Evolutionary conservation across 2,797 vertebrate genomes (phyloP).

Genomic region (Threskiornis aethiopicus): DNA sequence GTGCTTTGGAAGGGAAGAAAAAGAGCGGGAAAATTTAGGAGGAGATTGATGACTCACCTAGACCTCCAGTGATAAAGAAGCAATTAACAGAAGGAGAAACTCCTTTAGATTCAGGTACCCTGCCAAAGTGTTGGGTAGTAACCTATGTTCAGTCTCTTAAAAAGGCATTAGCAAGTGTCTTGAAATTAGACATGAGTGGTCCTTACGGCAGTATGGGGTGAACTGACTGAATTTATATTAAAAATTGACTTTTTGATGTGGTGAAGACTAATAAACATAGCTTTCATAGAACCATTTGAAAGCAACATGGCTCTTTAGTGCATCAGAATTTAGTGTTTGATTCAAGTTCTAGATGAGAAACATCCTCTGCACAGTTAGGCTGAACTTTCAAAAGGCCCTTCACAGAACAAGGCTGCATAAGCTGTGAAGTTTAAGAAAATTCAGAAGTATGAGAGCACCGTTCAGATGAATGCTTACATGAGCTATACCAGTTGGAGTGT

Average conservation of each 20-base stretch:
- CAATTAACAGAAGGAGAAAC: background rate
- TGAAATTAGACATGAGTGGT: background rate
- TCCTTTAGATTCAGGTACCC: background rate
- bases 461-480: background rate
- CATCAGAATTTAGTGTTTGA: background rate
- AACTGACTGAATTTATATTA: background rate
- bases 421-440: background rate
- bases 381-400: background rate
- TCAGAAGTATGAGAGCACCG: background rate
- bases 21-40: background rate
- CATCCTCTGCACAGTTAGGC: background rate
- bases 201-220: background rate
- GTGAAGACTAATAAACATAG: background rate
- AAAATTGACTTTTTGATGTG: background rate
- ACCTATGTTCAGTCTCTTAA: background rate
- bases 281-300: background rate
- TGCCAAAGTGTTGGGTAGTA: background rate
- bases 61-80: background rate
- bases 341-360: background rate
- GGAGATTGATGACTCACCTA: background rate
- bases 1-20: background rate
- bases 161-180: background rate
- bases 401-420: background rate
- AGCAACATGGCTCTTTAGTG: background rate
- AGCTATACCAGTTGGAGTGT: no score